These are phyloP conservation scores for Microctonus hyperodae DNA, from an alignment of 2,888 invertebrate genomes.

Conservation along the genomic window DNA sequence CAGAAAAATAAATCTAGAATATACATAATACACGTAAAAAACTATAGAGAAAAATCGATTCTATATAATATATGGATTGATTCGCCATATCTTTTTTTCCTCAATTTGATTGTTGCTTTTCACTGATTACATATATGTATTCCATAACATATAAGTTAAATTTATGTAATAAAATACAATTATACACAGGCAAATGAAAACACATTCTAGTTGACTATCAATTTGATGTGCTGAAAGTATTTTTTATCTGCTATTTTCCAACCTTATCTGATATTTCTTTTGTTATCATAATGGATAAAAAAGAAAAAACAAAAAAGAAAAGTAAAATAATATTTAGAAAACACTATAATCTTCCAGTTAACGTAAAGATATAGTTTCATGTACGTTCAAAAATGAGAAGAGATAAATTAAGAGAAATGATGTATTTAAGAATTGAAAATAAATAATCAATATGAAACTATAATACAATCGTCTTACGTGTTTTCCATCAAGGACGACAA, in stretches of 20 bases:
- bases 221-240: too few relatives aligned
- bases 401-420: neutral
- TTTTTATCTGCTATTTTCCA: too few relatives aligned
- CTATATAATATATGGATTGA: too few relatives aligned
- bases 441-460: too few relatives aligned
- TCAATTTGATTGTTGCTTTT: neutral
- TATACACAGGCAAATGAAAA: neutral
- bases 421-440: too few relatives aligned
- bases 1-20: too few relatives aligned
- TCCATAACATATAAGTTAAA: too few relatives aligned
- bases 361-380: too few relatives aligned
- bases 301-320: neutral
- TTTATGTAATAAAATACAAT: neutral
- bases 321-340: neutral
- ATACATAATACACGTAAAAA: neutral
- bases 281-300: neutral
- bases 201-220: too few relatives aligned
- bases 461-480: neutral
- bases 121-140: neutral
- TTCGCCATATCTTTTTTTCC: too few relatives aligned
- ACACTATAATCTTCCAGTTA: neutral
- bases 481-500: constrained; percentile 7
- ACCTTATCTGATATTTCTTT: neutral
- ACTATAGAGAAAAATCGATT: neutral
- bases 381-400: neutral